A percentile compares a stretch with the other conserved stretches of the same genome.
phyloP scores from a whole-genome alignment of 1,140 invertebrate genomes.

The Orchesella cincta region DNA sequence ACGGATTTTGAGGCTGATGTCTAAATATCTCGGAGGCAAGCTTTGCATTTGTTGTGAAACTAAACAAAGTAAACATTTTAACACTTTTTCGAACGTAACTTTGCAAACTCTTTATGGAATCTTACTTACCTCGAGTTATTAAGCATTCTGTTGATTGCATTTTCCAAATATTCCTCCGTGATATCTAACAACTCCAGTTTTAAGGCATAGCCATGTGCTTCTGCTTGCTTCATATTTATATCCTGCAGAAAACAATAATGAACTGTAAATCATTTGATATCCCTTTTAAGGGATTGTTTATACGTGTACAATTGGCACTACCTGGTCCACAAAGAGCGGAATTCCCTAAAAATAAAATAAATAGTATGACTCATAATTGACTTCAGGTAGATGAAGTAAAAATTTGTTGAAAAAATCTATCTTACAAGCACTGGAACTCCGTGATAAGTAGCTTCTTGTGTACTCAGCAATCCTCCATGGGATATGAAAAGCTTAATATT shows the following conservation, averaged over 20 bases:
- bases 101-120: too few relatives aligned
- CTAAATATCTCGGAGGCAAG: slow-evolving; percentile 30
- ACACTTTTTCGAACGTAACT: background rate
- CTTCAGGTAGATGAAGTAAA: too few relatives aligned
- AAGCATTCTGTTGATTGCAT: slow-evolving; percentile 46
- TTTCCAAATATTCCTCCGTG: slow-evolving; percentile 46
- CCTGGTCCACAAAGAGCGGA: background rate
- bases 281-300: background rate
- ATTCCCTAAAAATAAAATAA: too few relatives aligned
- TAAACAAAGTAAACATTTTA: slow-evolving; percentile 11
- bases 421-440: slow-evolving; percentile 69
- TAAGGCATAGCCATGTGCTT: slow-evolving; percentile 50
- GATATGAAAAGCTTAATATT: slow-evolving; percentile 67
- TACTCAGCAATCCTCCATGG: slow-evolving; percentile 69
- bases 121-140: slow-evolving; percentile 34
- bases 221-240: slow-evolving; percentile 51
- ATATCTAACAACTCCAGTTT: slow-evolving; percentile 48
- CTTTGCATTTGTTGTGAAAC: slow-evolving; percentile 34
- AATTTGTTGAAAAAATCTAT: too few relatives aligned
- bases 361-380: too few relatives aligned
- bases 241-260: slow-evolving; percentile 50
- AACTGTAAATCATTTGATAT: background rate
- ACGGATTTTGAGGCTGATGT: slow-evolving; percentile 45
- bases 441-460: slow-evolving; percentile 64
- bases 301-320: background rate